Percentiles rank a stretch among this genome's conserved stretches.
phyloP scores from a whole-genome alignment of 2,113 vertebrate species.

The Entomyzon cyanotis region DNA sequence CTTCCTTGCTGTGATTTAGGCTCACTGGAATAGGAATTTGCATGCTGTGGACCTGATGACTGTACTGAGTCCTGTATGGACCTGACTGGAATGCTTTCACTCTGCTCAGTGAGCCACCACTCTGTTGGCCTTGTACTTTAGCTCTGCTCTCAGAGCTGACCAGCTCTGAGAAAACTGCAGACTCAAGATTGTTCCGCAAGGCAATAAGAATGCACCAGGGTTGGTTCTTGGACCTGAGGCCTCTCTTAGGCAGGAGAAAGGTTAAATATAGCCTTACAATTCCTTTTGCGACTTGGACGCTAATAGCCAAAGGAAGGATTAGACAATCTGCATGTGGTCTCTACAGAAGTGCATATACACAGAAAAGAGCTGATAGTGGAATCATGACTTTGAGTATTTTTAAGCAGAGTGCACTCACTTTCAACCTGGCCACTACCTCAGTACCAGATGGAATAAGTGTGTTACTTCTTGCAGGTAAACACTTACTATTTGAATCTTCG shows the following conservation, averaged over 20 bases:
- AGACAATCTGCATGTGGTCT: background rate
- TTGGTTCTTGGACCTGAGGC: background rate
- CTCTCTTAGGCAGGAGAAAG: background rate
- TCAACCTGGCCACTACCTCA: background rate
- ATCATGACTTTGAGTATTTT: background rate
- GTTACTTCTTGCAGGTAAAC: background rate
- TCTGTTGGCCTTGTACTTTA: background rate
- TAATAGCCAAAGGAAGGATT: background rate
- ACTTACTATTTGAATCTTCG: background rate
- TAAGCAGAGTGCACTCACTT: background rate
- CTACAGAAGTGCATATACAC: background rate
- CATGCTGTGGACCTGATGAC: background rate
- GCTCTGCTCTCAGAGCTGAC: background rate
- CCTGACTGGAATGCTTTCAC: background rate
- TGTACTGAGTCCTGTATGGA: background rate
- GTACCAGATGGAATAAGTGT: background rate
- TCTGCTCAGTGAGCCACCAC: accelerated
- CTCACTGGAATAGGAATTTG: background rate
- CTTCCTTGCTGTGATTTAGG: background rate
- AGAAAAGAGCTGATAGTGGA: background rate
- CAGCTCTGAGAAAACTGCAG: too few relatives aligned
- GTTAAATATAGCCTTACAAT: background rate
- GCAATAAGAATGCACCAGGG: accelerated
- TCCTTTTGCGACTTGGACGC: background rate
- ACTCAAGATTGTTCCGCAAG: background rate